These are phyloP conservation scores for Marmota flaviventris DNA, from an alignment of 2,113 vertebrate genomes.

Conservation along the genomic window DNA sequence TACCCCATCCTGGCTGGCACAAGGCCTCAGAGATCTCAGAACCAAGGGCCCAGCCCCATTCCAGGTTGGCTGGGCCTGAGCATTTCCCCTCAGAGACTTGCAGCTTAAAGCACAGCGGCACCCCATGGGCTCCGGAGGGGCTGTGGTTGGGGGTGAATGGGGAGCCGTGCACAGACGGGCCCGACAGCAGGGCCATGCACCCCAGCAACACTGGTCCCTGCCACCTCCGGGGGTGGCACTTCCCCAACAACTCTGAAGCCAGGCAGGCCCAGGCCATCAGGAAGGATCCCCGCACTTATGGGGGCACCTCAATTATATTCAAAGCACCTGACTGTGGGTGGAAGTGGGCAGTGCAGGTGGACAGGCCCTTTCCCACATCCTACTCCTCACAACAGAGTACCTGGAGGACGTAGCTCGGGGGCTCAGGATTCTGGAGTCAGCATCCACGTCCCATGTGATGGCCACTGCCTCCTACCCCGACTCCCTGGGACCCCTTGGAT, in stretches of 20 bases:
- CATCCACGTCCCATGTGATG: rapidly evolving
- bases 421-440: rapidly evolving
- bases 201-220: neutral
- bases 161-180: rapidly evolving
- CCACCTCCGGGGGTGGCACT: rapidly evolving
- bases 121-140: neutral
- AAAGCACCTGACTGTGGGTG: neutral
- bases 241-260: neutral
- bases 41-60: neutral
- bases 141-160: rapidly evolving
- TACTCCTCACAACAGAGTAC: rapidly evolving
- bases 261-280: neutral
- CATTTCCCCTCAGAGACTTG: rapidly evolving
- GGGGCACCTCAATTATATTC: rapidly evolving
- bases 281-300: neutral
- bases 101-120: neutral
- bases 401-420: too few relatives aligned
- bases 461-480: neutral
- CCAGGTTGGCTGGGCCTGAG: neutral
- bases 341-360: neutral
- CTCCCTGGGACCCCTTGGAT: neutral
- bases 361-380: neutral
- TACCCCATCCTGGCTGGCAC: too few relatives aligned
- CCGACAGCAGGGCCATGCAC: neutral
- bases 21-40: neutral